A percentile compares a stretch with the other conserved stretches of the same genome.
Evolutionary conservation across 2,113 vertebrate genomes (phyloP).

Genomic region (Prionailurus bengalensis): DNA sequence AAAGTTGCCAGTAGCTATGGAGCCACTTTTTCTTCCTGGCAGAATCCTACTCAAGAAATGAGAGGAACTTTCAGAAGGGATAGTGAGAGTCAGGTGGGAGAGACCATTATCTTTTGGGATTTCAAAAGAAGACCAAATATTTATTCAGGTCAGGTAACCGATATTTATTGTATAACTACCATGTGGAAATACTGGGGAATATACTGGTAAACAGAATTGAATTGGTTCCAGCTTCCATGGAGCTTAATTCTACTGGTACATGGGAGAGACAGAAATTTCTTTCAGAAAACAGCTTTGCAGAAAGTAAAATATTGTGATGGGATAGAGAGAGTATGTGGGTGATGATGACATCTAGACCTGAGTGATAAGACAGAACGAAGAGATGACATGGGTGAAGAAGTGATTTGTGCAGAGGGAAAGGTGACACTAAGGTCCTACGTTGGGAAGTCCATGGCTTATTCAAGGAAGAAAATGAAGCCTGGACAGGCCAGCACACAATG

Average conservation of each 20-base stretch:
- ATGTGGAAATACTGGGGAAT: neutral
- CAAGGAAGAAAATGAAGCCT: neutral
- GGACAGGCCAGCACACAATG: neutral
- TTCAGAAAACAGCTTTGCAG: neutral
- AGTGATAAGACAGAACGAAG: neutral
- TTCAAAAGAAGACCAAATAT: slow-evolving; percentile 2
- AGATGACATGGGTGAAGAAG: neutral
- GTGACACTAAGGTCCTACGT: neutral
- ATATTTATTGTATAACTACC: neutral
- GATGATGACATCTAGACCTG: neutral
- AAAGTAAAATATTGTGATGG: neutral
- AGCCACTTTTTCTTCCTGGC: neutral
- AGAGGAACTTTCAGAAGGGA: neutral
- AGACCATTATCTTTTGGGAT: neutral
- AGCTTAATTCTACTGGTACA: neutral
- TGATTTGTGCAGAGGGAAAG: neutral
- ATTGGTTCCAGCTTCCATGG: neutral
- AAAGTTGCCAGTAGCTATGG: neutral
- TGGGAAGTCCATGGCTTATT: neutral
- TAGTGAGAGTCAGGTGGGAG: neutral
- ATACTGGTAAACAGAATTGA: neutral
- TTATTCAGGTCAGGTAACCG: neutral
- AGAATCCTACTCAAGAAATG: slow-evolving; percentile 22
- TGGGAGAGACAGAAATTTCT: neutral
- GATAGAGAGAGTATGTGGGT: neutral